Percentiles rank a stretch among this genome's conserved stretches.
Evolutionary conservation across 2,797 vertebrate genomes (phyloP).

Genomic region (Paedocypris micromegethes): DNA sequence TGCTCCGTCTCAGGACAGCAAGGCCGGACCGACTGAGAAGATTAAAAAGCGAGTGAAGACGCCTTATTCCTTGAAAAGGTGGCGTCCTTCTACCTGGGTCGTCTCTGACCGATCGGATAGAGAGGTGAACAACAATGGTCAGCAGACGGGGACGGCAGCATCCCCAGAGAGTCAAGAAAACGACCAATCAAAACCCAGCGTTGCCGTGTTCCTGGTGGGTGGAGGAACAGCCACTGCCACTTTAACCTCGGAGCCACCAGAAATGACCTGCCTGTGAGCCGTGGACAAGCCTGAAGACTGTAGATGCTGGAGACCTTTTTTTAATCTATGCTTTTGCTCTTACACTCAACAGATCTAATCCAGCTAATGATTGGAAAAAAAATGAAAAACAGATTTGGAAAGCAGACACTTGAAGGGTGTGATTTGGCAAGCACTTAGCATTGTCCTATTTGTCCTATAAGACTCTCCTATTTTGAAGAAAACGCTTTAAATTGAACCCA

Average conservation of each 20-base stretch:
- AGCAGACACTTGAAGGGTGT: constrained; percentile 31
- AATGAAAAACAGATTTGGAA: constrained; percentile 23
- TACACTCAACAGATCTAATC: constrained; percentile 18
- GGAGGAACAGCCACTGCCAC: constrained; percentile 76
- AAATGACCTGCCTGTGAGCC: constrained; percentile 82
- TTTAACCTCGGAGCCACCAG: constrained; percentile 73
- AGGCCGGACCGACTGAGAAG: constrained; percentile 82
- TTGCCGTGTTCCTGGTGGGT: constrained; percentile 80
- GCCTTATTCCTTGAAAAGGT: constrained; percentile 89
- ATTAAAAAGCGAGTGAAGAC: constrained; percentile 95
- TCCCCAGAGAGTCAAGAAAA: constrained; percentile 35
- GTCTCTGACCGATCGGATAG: constrained; percentile 79
- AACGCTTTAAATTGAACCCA: constrained; percentile 83
- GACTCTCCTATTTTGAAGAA: constrained; percentile 57
- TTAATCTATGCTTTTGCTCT: constrained; percentile 13
- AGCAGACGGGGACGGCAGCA: constrained; percentile 22
- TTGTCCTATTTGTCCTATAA: constrained; percentile 63
- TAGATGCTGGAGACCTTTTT: constrained; percentile 22
- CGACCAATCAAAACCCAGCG: constrained; percentile 79
- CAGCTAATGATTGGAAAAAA: constrained; percentile 40
- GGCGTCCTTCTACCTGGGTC: constrained; percentile 90
- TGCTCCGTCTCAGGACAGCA: constrained; percentile 66
- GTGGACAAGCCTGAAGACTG: constrained; percentile 30
- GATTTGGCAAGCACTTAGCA: constrained; percentile 45
- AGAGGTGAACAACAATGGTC: constrained; percentile 68